Evolutionary conservation across 2,888 invertebrate genomes (phyloP), one percentile per base, ranked within the genome.

Genomic region (Panopea generosa): DNA sequence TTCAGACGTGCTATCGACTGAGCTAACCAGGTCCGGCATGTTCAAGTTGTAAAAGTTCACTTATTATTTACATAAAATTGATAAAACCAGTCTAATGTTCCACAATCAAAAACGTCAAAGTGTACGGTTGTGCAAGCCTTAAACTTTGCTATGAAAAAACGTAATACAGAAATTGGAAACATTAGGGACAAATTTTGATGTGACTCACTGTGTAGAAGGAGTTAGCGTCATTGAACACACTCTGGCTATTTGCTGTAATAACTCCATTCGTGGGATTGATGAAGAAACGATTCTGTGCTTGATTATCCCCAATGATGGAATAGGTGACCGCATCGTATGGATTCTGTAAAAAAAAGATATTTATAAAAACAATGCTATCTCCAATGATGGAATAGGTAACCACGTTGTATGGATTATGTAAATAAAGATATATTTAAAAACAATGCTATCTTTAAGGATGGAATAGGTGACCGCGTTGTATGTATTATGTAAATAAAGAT

Each of bases 311-410:
- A 55, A 90, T 88, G 47, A 91, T 88, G 18, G 83, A 83, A 73
- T 89, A 91, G n/a, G 73, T 81, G n/a, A 91, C 82, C 4, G 26
- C 40, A 69, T 86, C 89, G 83, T 85, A 91, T 6, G 89, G 89
- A 27, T 47, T 77, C 90, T 90, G 82, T n/a, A 80, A 80, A 47
- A 2, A 65, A 53, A 38, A 50, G 6, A 45, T 6, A 18, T 9
- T 3, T 18, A 9, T 45, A 45, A 45, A 16, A 45, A 16, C 16
- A 7, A 40, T 16, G 16, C 40, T 87, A 80, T 90, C 90, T 1
- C 90, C 90, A 55, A 90, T 88, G 47, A 91, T 88, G 18, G 83
- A 83, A 73, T 89, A 91, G n/a, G 73, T 81, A n/a, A 91, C 82
- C 4, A 24, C 40, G 70, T 86, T 90, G 83, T 85, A 91, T 6